A percentile compares a stretch with the other conserved stretches of the same genome.
Evolutionary conservation across 2,113 vertebrate species (phyloP).

Genomic region (Reinhardtius hippoglossoides): DNA sequence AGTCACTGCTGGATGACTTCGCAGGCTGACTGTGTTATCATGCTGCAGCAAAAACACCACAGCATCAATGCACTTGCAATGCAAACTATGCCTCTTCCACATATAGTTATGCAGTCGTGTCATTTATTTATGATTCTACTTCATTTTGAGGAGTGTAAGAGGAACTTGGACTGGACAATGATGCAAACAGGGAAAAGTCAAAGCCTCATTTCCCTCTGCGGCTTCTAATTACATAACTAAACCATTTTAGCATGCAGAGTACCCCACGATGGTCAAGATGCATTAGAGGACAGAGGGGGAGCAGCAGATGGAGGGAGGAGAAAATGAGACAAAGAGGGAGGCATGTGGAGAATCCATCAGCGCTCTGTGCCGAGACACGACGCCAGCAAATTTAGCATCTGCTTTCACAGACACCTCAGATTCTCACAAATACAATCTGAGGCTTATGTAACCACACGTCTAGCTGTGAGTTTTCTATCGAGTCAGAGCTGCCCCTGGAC

Average conservation of each 20-base stretch:
- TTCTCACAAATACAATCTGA: slow-evolving; percentile 24
- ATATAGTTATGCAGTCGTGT: not conserved
- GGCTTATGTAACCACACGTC: not conserved
- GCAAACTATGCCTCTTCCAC: not conserved
- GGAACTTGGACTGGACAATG: not conserved
- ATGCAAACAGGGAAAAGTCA: slow-evolving; percentile 30
- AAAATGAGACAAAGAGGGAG: slow-evolving; percentile 39
- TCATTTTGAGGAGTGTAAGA: not conserved
- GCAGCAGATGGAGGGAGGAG: slow-evolving; percentile 40
- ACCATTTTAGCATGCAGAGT: slow-evolving; percentile 31
- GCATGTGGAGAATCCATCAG: slow-evolving; percentile 33
- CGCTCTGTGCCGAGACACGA: slow-evolving; percentile 14
- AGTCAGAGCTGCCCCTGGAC: slow-evolving; percentile 2
- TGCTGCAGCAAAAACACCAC: slow-evolving; percentile 38
- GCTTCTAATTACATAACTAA: slow-evolving; percentile 40
- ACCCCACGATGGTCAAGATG: slow-evolving; percentile 39
- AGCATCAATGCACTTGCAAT: not conserved
- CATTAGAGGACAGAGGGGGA: slow-evolving; percentile 33
- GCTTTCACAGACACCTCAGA: slow-evolving; percentile 12
- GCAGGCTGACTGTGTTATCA: slow-evolving; percentile 33
- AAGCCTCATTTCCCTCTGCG: slow-evolving; percentile 20
- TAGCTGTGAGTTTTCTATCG: slow-evolving; percentile 15
- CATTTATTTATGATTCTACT: slow-evolving; percentile 10
- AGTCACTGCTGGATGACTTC: slow-evolving; percentile 53
- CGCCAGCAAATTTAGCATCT: slow-evolving; percentile 43